phyloP scores from a whole-genome alignment of 2,888 invertebrate genomes.

The Polia nebulosa region DNA sequence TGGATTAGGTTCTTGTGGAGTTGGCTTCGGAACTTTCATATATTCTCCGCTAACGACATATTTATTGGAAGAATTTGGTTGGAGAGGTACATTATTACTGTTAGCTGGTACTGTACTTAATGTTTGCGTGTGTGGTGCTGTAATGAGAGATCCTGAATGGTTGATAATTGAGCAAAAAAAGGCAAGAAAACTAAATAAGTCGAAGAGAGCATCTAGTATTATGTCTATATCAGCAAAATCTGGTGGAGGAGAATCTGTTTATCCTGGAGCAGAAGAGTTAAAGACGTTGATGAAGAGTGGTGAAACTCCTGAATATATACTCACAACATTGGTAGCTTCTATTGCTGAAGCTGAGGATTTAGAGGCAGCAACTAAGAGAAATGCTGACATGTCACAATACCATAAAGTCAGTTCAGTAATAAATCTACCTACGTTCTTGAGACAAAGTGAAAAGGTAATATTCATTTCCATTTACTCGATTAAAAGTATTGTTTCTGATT shows the following conservation, averaged over 20 bases:
- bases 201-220: slow-evolving; percentile 89
- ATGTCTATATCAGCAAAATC: slow-evolving; percentile 90
- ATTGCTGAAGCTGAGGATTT: slow-evolving; percentile 89
- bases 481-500: background rate
- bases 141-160: slow-evolving; percentile 98
- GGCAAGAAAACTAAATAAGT: slow-evolving; percentile 87
- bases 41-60: slow-evolving; percentile 96
- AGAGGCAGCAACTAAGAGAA: slow-evolving; percentile 86
- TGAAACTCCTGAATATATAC: slow-evolving; percentile 92
- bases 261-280: slow-evolving; percentile 93
- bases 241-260: slow-evolving; percentile 90
- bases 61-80: slow-evolving; percentile 94
- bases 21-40: slow-evolving; percentile 97
- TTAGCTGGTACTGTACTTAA: slow-evolving; percentile 96
- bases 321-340: slow-evolving; percentile 92
- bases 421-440: slow-evolving; percentile 95
- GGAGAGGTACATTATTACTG: slow-evolving; percentile 95
- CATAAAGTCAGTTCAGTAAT: slow-evolving; percentile 93
- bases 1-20: slow-evolving; percentile 96
- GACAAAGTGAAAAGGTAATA: slow-evolving; percentile 93
- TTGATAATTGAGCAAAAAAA: slow-evolving; percentile 92
- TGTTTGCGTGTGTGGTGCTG: slow-evolving; percentile 96
- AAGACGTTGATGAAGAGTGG: slow-evolving; percentile 93
- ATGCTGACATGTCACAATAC: slow-evolving; percentile 83
- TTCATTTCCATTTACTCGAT: background rate